Percentiles rank a stretch among this genome's conserved stretches.
Conservation (phyloP, 2,113 vertebrate species). For the Anarrhichthys ocellatus region DNA sequence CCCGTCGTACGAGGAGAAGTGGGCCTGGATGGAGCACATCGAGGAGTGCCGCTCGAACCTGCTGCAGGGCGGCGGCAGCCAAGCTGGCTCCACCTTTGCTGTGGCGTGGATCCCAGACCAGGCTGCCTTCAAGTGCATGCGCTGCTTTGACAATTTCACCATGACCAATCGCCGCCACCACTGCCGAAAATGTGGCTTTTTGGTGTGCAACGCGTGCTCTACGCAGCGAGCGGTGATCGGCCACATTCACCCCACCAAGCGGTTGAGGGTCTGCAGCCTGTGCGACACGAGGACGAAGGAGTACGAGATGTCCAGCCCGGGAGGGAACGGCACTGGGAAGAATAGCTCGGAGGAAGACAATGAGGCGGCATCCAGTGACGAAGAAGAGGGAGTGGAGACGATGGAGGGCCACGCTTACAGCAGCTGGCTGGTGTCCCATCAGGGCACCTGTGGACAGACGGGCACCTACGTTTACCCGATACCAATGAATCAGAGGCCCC, state of each 20-base stretch:
- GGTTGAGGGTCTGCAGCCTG: conserved; percentile 84
- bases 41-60: conserved; percentile 83
- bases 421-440: conserved; percentile 75
- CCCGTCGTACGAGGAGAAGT: conserved; percentile 85
- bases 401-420: conserved; percentile 52
- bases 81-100: conserved; percentile 75
- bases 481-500: conserved; percentile 2
- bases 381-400: conserved; percentile 75
- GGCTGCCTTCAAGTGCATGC: conserved; percentile 92
- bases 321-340: conserved; percentile 55
- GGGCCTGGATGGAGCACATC: conserved; percentile 91
- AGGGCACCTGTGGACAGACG: neutral
- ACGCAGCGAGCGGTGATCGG: conserved; percentile 83
- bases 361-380: conserved; percentile 77
- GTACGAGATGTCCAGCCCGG: neutral
- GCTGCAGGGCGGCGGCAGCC: conserved; percentile 66
- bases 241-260: conserved; percentile 85
- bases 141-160: conserved; percentile 87
- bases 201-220: conserved; percentile 90
- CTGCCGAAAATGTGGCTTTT: conserved; percentile 92
- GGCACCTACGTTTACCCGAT: conserved; percentile 21
- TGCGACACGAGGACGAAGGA: conserved; percentile 77
- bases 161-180: conserved; percentile 89
- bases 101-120: conserved; percentile 90
- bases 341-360: conserved; percentile 19